Evolutionary conservation across 1,140 invertebrate genomes (phyloP).

Genomic region (Pseudomyrmex flavicornis): DNA sequence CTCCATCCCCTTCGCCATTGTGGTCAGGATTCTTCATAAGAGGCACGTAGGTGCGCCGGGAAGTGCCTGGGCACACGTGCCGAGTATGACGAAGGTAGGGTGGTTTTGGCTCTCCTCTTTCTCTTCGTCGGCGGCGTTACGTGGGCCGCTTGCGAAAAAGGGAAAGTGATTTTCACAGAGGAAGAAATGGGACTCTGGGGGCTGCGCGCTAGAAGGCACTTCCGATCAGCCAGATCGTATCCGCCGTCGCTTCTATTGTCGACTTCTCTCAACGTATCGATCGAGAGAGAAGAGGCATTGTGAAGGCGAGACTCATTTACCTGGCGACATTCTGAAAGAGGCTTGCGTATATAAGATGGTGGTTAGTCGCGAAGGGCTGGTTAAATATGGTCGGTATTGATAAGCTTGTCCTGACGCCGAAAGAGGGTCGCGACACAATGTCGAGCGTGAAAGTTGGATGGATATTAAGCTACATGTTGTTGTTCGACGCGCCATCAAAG

Average conservation of each 20-base stretch:
- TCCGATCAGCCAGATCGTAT: slow-evolving; percentile 44
- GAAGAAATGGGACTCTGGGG: slow-evolving; percentile 5
- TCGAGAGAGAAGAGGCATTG: slow-evolving; percentile 37
- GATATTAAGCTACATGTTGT: background rate
- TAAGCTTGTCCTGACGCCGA: background rate
- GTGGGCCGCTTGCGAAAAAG: slow-evolving; percentile 63
- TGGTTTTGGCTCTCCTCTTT: background rate
- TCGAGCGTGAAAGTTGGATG: background rate
- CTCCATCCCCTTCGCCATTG: slow-evolving; percentile 13
- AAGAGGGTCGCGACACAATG: slow-evolving; percentile 34
- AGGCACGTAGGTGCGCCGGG: slow-evolving; percentile 47
- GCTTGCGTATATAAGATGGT: no score
- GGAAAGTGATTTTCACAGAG: slow-evolving; percentile 67
- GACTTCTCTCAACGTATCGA: slow-evolving; percentile 57
- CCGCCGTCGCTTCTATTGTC: slow-evolving; percentile 55
- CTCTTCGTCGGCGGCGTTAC: slow-evolving; percentile 48
- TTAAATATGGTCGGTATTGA: slow-evolving; percentile 59
- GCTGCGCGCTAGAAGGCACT: slow-evolving; percentile 31
- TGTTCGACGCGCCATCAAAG: background rate
- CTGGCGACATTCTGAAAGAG: slow-evolving; percentile 38
- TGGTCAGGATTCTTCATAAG: slow-evolving; percentile 49
- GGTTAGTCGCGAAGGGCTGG: background rate
- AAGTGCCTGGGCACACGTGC: slow-evolving; percentile 50
- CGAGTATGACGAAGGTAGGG: slow-evolving; percentile 18
- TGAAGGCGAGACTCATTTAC: slow-evolving; percentile 57